Percentiles rank a stretch among this genome's conserved stretches.
Conservation (phyloP, 2,888 invertebrate genomes). For the Cheilosia pagana region DNA sequence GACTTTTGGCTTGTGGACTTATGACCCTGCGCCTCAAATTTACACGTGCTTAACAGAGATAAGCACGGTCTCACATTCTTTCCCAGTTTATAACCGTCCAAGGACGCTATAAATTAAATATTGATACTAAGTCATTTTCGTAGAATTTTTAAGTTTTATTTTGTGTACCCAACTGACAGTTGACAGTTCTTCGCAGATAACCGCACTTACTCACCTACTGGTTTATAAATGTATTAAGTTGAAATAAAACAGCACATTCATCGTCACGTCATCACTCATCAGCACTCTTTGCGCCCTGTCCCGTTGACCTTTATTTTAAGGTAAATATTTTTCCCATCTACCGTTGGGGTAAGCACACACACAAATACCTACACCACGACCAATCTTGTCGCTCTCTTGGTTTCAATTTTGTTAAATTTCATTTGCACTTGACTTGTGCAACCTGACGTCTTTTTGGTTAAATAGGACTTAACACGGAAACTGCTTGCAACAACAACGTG, state of each 20-base stretch:
- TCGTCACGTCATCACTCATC: no score
- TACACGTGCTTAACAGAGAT: not conserved
- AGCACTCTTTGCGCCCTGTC: constrained; percentile 35
- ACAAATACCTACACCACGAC: constrained; percentile 26
- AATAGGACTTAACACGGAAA: constrained; percentile 73
- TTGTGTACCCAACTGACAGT: constrained; percentile 5
- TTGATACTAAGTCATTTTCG: constrained; percentile 6
- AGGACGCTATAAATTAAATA: constrained; percentile 25
- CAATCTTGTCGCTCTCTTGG: constrained; percentile 34
- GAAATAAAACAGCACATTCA: constrained; percentile 22
- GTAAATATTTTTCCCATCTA: constrained; percentile 61
- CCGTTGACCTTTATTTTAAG: constrained; percentile 69
- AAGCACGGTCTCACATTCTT: not conserved
- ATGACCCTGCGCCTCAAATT: no score
- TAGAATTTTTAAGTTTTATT: not conserved
- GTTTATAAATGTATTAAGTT: constrained; percentile 23
- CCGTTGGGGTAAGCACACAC: constrained; percentile 53
- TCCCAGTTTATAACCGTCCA: not conserved
- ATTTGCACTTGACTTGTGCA: constrained; percentile 75
- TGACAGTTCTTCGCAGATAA: constrained; percentile 41
- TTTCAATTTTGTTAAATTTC: constrained; percentile 71
- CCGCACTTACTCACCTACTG: not conserved
- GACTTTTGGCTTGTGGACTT: no score
- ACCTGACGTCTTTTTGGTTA: constrained; percentile 74
- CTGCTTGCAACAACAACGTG: constrained; percentile 58